phyloP scores from a whole-genome alignment of 2,888 invertebrate genomes.

The Chironomus tentans region DNA sequence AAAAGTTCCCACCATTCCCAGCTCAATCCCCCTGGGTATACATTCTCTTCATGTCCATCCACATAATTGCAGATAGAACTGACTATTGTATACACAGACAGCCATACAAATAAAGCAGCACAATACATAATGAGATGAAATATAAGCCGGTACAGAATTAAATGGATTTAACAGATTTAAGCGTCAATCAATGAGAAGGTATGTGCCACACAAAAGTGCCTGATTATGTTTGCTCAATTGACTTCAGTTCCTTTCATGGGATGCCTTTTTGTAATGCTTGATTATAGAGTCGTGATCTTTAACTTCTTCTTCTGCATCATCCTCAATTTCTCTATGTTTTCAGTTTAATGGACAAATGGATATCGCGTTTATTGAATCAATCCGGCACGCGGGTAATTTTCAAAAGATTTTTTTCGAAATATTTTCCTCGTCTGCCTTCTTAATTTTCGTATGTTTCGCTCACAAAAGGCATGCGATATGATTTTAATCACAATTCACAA shows the following conservation, averaged over 20 bases:
- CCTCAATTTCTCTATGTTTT: background rate
- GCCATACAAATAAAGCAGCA: background rate
- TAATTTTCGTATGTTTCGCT: background rate
- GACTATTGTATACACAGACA: background rate
- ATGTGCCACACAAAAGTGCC: background rate
- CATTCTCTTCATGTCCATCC: background rate
- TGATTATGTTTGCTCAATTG: constrained; percentile 10
- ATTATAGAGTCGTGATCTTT: constrained; percentile 18
- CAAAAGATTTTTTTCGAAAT: background rate
- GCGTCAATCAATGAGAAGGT: background rate
- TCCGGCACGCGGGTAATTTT: background rate
- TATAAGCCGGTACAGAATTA: background rate
- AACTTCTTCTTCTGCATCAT: background rate
- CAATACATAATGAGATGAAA: too few relatives aligned
- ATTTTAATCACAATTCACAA: background rate
- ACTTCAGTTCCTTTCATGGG: too few relatives aligned
- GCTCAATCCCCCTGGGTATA: too few relatives aligned
- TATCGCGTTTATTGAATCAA: background rate
- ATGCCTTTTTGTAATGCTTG: constrained; percentile 1
- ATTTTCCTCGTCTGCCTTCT: background rate
- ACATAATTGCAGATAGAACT: background rate
- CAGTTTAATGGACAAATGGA: background rate
- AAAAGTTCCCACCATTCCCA: too few relatives aligned
- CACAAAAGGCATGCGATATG: background rate
- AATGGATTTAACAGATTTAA: constrained; percentile 6